Evolutionary conservation across 2,113 vertebrate genomes (phyloP), one percentile per base, ranked within the genome.

Genomic region (Varanus komodoensis): DNA sequence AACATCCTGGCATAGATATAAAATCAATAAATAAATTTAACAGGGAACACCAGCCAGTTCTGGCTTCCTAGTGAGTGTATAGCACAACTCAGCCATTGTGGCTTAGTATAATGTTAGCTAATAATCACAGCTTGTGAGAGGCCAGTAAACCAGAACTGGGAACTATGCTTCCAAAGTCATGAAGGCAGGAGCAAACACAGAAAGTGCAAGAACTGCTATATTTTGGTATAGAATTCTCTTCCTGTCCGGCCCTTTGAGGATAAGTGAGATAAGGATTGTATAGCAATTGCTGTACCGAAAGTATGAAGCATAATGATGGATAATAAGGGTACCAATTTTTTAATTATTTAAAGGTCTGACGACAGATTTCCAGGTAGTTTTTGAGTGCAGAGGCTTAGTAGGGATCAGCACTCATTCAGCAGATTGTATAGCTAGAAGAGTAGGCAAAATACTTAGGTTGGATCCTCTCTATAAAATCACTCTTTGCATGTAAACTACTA

Each of bases 401-500:
- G 44, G 6, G 44, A 23, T 21, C 29, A 61, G 27, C 80, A 82
- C 57, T 11, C 19, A 77, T 25, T 77, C 68, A 50, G 4, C 44
- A 25, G 21, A 50, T 52, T 54, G 25, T 11, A 2, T 8, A 68
- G 34, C n/a, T 4, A 54, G 32, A 71, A 29, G 14, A 52, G 38
- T 14, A 77, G 3, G 8, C 0, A 2, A 52, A 64, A 68, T 38
- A 21, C 67, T 89, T 64, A 34, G 67, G 19, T 34, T 48, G 44
- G 32, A 50, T 67, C 21, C 7, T 52, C 5, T 44, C 19, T 52
- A 52, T 34, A 23, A 84, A 78, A 68, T 38, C 61, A 77, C 9
- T 69, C 54, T 84, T 89, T 69, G 71, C 88, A 89, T 89, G 88
- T 44, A 11, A 34, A 1, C 32, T 84, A 8, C 78, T 78, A 38